Evolutionary conservation across 2,113 vertebrate genomes (phyloP).

Genomic region (Scalopus aquaticus): DNA sequence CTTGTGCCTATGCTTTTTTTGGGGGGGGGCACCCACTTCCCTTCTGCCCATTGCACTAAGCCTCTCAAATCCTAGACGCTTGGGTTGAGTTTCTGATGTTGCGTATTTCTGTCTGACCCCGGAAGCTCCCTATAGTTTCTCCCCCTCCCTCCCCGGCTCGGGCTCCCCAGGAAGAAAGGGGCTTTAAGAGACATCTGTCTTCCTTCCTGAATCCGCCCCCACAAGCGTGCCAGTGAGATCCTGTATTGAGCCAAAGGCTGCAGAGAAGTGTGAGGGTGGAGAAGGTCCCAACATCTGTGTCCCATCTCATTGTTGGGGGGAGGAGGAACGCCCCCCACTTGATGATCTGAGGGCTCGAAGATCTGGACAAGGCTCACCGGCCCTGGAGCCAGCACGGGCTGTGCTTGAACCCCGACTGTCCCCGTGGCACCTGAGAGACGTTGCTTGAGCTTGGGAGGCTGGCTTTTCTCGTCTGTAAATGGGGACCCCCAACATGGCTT

Average conservation of each 20-base stretch:
- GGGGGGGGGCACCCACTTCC: too few relatives aligned
- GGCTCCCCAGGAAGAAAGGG: neutral
- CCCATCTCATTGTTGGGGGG: neutral
- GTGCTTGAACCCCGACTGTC: neutral
- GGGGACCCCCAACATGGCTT: neutral
- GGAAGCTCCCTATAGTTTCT: neutral
- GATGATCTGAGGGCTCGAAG: rapidly evolving
- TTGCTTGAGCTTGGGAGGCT: neutral
- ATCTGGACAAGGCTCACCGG: neutral
- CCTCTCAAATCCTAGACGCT: neutral
- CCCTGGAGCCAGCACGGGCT: neutral
- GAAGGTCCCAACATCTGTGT: neutral
- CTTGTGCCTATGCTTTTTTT: neutral
- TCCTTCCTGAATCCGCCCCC: neutral
- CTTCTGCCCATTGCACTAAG: neutral
- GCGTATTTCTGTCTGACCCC: neutral
- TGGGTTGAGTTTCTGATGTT: neutral
- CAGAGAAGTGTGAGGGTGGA: neutral
- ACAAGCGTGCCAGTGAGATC: neutral
- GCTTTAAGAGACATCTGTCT: neutral
- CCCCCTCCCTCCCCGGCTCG: too few relatives aligned
- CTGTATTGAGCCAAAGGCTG: neutral
- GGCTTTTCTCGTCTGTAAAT: neutral
- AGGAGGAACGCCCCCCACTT: neutral
- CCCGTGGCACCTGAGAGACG: neutral